Evolutionary conservation across 2,797 vertebrate species (phyloP).

Genomic region (Neosalanx taihuensis): DNA sequence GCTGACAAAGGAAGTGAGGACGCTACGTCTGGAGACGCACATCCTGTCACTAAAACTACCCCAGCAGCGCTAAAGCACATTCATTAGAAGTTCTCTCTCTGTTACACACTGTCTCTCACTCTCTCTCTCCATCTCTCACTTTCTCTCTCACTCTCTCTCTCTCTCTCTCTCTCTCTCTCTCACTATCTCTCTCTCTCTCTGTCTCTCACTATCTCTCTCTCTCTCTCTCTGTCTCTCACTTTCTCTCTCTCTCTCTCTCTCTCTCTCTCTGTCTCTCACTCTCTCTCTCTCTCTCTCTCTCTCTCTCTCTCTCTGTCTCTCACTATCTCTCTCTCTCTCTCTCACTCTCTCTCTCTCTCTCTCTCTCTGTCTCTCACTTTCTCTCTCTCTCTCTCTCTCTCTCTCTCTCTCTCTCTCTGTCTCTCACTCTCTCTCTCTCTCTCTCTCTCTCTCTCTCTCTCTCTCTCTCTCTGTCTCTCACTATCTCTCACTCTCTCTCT

Average conservation of each 20-base stretch:
- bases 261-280: too few species aligned
- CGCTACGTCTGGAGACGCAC: slow-evolving; percentile 31
- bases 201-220: too few species aligned
- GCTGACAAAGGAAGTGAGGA: slow-evolving; percentile 34
- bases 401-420: slow-evolving; percentile 10
- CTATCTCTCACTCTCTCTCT: not conserved
- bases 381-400: not conserved
- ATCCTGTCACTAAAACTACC: not conserved
- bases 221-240: too few species aligned
- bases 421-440: too few species aligned
- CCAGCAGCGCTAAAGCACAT: slow-evolving; percentile 58
- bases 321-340: too few species aligned
- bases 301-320: too few species aligned
- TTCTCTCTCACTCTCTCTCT: too few species aligned
- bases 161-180: slow-evolving; percentile 20
- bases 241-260: too few species aligned
- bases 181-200: too few species aligned
- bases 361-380: too few species aligned
- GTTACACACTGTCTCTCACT: too few species aligned
- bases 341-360: slow-evolving; percentile 19
- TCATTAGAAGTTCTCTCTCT: slow-evolving; percentile 64
- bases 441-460: slow-evolving; percentile 16
- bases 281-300: slow-evolving; percentile 21
- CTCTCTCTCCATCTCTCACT: too few species aligned
- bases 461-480: not conserved